Evolutionary conservation across 2,113 vertebrate genomes (phyloP).

Genomic region (Riparia riparia): DNA sequence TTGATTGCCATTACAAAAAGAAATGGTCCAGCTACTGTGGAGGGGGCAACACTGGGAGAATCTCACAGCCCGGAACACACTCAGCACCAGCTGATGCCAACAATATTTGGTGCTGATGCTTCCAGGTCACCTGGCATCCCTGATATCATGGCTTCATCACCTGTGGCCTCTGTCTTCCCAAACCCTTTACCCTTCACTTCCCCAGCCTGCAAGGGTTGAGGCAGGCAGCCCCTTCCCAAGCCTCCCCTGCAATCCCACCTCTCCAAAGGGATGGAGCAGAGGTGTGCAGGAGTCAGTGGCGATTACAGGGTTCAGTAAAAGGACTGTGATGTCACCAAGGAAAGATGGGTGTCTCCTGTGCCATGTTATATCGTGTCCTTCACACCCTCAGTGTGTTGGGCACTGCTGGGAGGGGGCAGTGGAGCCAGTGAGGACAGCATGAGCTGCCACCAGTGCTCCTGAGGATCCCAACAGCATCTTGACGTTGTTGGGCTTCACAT

Average conservation of each 20-base stretch:
- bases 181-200: not conserved
- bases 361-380: not conserved
- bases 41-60: not conserved
- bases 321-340: not conserved
- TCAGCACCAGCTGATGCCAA: not conserved
- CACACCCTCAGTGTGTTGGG: not conserved
- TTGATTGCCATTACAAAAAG: not conserved
- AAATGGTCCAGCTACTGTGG: not conserved
- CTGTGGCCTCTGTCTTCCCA: not conserved
- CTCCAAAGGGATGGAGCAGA: not conserved
- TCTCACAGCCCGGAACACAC: not conserved
- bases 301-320: not conserved
- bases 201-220: not conserved
- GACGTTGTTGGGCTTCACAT: not conserved
- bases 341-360: not conserved
- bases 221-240: not conserved
- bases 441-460: not conserved
- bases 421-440: not conserved
- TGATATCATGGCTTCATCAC: not conserved
- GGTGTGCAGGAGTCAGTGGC: not conserved
- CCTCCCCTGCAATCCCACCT: not conserved
- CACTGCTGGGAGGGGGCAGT: fast-evolving
- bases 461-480: not conserved
- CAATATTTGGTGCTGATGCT: not conserved
- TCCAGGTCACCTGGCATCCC: not conserved